Evolutionary conservation across 2,113 vertebrate genomes (phyloP).

Genomic region (Plectropomus leopardus): DNA sequence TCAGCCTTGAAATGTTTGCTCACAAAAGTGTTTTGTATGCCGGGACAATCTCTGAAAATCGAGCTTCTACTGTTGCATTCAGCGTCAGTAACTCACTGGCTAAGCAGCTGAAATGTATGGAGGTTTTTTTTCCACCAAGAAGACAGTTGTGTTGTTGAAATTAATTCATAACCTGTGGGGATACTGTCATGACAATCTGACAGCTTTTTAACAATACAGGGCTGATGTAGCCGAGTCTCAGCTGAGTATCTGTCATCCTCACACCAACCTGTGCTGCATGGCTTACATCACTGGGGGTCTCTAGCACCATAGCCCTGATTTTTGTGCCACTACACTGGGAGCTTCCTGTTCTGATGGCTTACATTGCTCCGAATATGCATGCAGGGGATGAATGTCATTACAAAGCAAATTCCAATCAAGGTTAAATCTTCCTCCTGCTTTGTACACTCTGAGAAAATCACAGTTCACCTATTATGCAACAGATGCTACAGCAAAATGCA

Average conservation of each 20-base stretch:
- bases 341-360: not conserved
- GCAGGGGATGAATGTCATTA: not conserved
- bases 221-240: conserved; percentile 50
- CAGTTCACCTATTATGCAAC: conserved; percentile 30
- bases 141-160: conserved; percentile 60
- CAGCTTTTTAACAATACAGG: conserved; percentile 59
- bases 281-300: conserved; percentile 13
- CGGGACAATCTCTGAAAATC: conserved; percentile 1
- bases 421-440: conserved; percentile 20
- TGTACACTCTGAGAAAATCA: not conserved
- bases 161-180: conserved; percentile 74
- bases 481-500: conserved; percentile 32
- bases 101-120: conserved; percentile 1
- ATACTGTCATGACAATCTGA: conserved; percentile 53
- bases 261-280: conserved; percentile 26
- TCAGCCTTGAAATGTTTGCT: not conserved
- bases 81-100: conserved; percentile 7
- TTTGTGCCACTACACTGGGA: not conserved
- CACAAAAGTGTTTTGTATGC: not conserved
- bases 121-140: conserved; percentile 21
- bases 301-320: not conserved
- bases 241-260: conserved; percentile 48
- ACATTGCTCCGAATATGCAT: not conserved
- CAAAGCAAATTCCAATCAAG: conserved; percentile 34
- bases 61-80: not conserved